Evolutionary conservation across 2,888 invertebrate genomes (phyloP).

Genomic region (Cataglyphis livida): DNA sequence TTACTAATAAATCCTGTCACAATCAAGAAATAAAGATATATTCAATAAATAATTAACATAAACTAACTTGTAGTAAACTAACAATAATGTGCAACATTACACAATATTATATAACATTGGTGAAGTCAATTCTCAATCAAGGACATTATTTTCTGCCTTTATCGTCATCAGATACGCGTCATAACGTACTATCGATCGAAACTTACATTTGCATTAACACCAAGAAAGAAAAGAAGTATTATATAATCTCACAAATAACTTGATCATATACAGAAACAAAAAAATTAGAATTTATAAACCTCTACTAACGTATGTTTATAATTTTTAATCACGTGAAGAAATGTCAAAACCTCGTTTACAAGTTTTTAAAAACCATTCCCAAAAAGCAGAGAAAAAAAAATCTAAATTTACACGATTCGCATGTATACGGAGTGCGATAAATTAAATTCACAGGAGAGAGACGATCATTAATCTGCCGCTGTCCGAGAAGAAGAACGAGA

Average conservation of each 20-base stretch:
- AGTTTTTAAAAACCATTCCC: neutral
- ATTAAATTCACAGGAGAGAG: constrained; percentile 25
- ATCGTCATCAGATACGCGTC: constrained; percentile 27
- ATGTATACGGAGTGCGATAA: constrained; percentile 15
- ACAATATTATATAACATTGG: constrained; percentile 33
- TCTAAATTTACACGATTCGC: neutral
- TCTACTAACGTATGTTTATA: neutral
- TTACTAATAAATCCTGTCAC: neutral
- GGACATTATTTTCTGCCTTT: constrained; percentile 38
- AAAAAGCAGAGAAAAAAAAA: neutral
- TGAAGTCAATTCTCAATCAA: constrained; percentile 39
- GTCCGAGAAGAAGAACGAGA: neutral
- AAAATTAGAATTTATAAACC: neutral
- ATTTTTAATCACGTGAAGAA: neutral
- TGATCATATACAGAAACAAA: too few relatives aligned
- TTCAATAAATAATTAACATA: constrained; percentile 42
- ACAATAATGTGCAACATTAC: constrained; percentile 31
- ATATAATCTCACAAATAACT: neutral
- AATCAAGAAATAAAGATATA: constrained; percentile 22
- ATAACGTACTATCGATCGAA: neutral
- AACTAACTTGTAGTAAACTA: constrained; percentile 13
- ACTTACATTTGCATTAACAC: neutral
- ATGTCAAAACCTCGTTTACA: neutral
- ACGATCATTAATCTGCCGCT: constrained; percentile 54
- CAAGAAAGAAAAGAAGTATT: neutral